phyloP scores from a whole-genome alignment of 2,888 invertebrate species.

The Brachypalpus laphriformis region DNA sequence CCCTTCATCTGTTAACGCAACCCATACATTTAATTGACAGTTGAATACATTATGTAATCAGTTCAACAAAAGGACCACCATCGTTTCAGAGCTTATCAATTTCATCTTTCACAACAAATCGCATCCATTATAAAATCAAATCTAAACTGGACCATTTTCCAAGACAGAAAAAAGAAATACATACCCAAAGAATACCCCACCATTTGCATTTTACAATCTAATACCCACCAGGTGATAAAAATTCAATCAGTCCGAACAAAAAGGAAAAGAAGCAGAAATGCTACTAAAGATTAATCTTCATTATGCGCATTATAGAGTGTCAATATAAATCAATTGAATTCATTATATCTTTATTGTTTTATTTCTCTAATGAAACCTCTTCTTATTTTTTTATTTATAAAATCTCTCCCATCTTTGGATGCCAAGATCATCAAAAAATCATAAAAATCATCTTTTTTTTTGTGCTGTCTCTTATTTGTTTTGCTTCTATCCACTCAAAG shows the following conservation, averaged over 20 bases:
- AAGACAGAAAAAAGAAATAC: not conserved
- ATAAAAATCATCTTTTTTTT: slow-evolving; percentile 38
- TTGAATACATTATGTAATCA: not conserved
- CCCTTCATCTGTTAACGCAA: not conserved
- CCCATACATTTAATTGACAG: not conserved
- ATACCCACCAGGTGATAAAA: slow-evolving; percentile 60
- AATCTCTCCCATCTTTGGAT: slow-evolving; percentile 11
- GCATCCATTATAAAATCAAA: slow-evolving; percentile 38
- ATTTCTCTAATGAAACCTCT: slow-evolving; percentile 20
- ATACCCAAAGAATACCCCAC: not conserved
- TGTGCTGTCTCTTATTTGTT: not conserved
- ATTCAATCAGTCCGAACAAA: slow-evolving; percentile 45
- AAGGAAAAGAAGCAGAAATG: slow-evolving; percentile 53
- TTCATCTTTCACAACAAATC: slow-evolving; percentile 11
- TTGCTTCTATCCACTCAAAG: not conserved
- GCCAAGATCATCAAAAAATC: slow-evolving; percentile 56
- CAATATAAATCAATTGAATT: slow-evolving; percentile 69
- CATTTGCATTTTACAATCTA: slow-evolving; percentile 63
- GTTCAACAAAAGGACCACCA: not conserved
- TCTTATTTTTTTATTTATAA: too few relatives aligned
- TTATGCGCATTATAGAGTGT: slow-evolving; percentile 70
- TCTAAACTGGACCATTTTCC: slow-evolving; percentile 50
- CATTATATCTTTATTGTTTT: slow-evolving; percentile 67
- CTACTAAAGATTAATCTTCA: slow-evolving; percentile 66
- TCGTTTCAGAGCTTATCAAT: not conserved